Evolutionary conservation across 2,888 invertebrate species (phyloP).

Genomic region (Operophtera brumata): DNA sequence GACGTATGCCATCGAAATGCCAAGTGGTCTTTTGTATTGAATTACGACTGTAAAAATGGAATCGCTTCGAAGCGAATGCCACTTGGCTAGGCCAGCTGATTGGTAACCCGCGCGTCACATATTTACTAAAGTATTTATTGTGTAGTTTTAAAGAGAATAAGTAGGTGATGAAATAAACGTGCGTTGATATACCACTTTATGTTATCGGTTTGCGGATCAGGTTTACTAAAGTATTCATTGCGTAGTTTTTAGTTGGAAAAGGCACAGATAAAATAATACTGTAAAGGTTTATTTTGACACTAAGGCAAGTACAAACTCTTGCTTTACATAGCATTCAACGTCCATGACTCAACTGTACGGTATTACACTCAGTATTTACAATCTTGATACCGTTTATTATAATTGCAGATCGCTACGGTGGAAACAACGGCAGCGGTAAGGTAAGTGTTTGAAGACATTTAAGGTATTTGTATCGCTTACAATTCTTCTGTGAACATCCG

Average conservation of each 20-base stretch:
- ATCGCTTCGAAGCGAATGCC: too few relatives aligned
- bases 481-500: constrained; percentile 75
- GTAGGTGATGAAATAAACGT: too few relatives aligned
- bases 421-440: constrained; percentile 50
- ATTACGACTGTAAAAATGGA: too few relatives aligned
- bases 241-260: background rate
- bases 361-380: constrained; percentile 49
- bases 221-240: constrained; percentile 2
- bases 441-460: constrained; percentile 73
- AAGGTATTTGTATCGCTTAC: constrained; percentile 75
- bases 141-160: too few relatives aligned
- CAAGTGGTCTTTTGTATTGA: too few relatives aligned
- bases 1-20: too few relatives aligned
- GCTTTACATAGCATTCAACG: constrained; percentile 20
- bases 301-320: constrained; percentile 4
- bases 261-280: too few relatives aligned
- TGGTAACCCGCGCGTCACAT: too few relatives aligned
- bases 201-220: background rate
- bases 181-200: background rate
- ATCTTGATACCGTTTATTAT: constrained; percentile 65
- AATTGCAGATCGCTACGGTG: constrained; percentile 60
- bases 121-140: too few relatives aligned
- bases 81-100: too few relatives aligned
- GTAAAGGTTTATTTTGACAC: constrained; percentile 7
- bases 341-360: constrained; percentile 35